These are phyloP conservation scores for Aleadryas rufinucha DNA, from an alignment of 2,113 vertebrate genomes.

Conservation along the genomic window DNA sequence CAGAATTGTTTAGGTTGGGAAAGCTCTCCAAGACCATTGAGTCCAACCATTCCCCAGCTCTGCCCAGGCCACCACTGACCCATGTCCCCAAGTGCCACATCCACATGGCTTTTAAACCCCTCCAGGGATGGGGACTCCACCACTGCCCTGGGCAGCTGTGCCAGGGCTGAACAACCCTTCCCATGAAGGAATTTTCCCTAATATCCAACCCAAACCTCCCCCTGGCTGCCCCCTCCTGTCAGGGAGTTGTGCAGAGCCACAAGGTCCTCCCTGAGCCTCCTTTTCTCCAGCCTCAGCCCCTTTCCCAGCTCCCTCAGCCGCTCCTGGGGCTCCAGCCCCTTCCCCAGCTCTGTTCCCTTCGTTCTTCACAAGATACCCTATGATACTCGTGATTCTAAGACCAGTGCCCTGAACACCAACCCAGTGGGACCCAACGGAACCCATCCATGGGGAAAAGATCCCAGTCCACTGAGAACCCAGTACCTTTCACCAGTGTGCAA, in stretches of 20 bases:
- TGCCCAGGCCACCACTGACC: neutral
- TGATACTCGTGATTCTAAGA: neutral
- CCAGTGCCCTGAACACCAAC: neutral
- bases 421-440: neutral
- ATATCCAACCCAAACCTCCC: too few species aligned
- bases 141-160: neutral
- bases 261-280: neutral
- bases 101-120: fast-evolving
- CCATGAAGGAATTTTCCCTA: neutral
- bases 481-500: neutral
- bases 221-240: fast-evolving
- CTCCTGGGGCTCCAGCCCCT: neutral
- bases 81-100: neutral
- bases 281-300: neutral
- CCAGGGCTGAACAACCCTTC: neutral
- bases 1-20: neutral
- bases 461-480: neutral
- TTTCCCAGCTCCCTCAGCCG: fast-evolving
- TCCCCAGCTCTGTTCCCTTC: neutral
- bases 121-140: neutral
- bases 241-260: neutral
- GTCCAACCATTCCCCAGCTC: too few species aligned
- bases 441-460: neutral
- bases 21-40: neutral
- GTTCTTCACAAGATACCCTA: neutral